phyloP scores from a whole-genome alignment of 2,797 vertebrate genomes.

The Peromyscus nudipes region DNA sequence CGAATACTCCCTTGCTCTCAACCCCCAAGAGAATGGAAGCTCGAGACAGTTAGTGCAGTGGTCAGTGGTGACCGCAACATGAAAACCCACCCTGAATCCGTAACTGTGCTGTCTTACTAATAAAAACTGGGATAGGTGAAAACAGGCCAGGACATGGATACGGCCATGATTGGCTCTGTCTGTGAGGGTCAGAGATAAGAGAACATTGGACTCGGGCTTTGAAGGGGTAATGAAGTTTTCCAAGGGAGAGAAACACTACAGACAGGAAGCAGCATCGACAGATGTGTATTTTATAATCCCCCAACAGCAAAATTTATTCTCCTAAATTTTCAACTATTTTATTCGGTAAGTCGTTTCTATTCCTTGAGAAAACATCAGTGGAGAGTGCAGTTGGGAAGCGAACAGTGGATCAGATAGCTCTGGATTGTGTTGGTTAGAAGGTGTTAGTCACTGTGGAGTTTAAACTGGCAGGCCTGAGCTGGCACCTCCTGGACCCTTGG shows the following conservation, averaged over 20 bases:
- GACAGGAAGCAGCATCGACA: background rate
- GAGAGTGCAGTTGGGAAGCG: background rate
- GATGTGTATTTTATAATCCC: background rate
- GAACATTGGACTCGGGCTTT: constrained; percentile 26
- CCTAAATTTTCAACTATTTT: background rate
- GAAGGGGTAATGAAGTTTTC: background rate
- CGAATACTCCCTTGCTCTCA: background rate
- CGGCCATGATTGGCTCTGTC: background rate
- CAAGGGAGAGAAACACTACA: background rate
- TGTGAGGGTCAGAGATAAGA: background rate
- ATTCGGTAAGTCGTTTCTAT: background rate
- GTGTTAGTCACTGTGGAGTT: background rate
- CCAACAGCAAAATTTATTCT: background rate
- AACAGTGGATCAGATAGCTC: background rate
- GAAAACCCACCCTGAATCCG: background rate
- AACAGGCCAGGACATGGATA: background rate
- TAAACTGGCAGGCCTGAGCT: background rate
- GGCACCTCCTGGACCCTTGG: background rate
- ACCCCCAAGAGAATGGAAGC: background rate
- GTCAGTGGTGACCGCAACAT: background rate
- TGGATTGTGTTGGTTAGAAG: background rate
- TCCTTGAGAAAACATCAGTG: background rate
- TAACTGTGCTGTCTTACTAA: background rate
- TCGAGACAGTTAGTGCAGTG: background rate
- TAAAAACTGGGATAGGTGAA: background rate